Conservation (phyloP, 2,888 invertebrate species). For the Zootermopsis nevadensis region DNA sequence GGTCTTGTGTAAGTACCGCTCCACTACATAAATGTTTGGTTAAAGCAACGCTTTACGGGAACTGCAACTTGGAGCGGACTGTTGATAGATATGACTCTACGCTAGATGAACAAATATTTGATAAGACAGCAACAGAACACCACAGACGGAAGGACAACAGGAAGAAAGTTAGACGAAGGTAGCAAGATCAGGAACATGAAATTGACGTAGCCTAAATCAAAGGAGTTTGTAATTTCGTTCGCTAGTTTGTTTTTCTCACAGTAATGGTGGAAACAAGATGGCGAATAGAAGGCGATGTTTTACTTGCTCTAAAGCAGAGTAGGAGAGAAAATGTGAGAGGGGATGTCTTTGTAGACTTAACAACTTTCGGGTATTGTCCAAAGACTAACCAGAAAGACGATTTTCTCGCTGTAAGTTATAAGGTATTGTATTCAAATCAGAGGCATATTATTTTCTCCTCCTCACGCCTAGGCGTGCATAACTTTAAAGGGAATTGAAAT, state of each 20-base stretch:
- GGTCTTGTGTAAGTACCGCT: too few relatives aligned
- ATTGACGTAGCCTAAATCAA: not conserved
- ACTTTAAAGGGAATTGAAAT: slow-evolving; percentile 23
- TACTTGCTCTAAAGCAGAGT: not conserved
- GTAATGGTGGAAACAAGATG: not conserved
- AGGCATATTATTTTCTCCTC: slow-evolving; percentile 11
- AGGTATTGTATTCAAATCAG: slow-evolving; percentile 8
- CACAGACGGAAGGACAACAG: not conserved
- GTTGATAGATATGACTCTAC: too few relatives aligned
- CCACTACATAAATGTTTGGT: too few relatives aligned
- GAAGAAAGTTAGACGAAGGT: not conserved
- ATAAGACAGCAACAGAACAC: slow-evolving; percentile 17
- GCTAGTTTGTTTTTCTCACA: slow-evolving; percentile 23
- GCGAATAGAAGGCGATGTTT: not conserved
- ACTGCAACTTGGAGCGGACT: too few relatives aligned
- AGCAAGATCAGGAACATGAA: slow-evolving; percentile 7
- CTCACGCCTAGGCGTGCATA: not conserved
- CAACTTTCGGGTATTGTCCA: slow-evolving; percentile 47
- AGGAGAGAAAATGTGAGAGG: not conserved
- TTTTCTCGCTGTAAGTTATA: slow-evolving; percentile 35
- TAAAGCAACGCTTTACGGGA: too few relatives aligned
- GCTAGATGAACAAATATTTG: slow-evolving; percentile 46
- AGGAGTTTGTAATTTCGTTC: not conserved
- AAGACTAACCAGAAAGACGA: slow-evolving; percentile 33
- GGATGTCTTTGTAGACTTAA: slow-evolving; percentile 43